These are phyloP conservation scores for Philaethria dido DNA, from an alignment of 2,888 invertebrate species.

Conservation along the genomic window DNA sequence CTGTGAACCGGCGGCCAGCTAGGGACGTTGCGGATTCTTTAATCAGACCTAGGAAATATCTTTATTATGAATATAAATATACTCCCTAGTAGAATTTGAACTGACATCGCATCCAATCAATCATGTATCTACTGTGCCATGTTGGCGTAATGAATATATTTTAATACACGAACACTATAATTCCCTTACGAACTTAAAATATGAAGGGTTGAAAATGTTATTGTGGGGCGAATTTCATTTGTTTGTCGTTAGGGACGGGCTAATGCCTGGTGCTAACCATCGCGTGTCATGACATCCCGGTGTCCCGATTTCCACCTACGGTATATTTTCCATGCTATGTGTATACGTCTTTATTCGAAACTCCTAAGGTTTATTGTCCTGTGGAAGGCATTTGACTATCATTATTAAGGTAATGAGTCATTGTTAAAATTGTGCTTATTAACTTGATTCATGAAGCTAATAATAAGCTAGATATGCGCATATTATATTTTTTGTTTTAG, in stretches of 20 bases:
- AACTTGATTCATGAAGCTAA: constrained; percentile 63
- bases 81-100: neutral
- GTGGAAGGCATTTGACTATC: constrained; percentile 53
- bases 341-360: constrained; percentile 11
- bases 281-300: constrained; percentile 60
- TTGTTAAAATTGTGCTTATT: constrained; percentile 62
- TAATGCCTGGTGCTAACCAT: constrained; percentile 65
- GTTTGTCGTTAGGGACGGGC: constrained; percentile 66
- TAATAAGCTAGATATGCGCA: constrained; percentile 16
- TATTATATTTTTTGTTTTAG: constrained; percentile 18
- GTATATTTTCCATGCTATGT: neutral
- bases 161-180: constrained; percentile 38
- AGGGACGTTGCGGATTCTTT: too few species aligned
- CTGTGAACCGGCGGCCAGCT: too few species aligned
- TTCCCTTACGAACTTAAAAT: constrained; percentile 25
- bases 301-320: constrained; percentile 52
- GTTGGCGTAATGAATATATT: neutral
- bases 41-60: neutral
- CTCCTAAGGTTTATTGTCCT: constrained; percentile 50
- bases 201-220: constrained; percentile 39
- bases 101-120: neutral
- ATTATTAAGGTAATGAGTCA: constrained; percentile 75
- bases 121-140: neutral
- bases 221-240: constrained; percentile 62
- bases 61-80: neutral